phyloP scores from a whole-genome alignment of 2,113 vertebrate species.

The Oncorhynchus nerka region DNA sequence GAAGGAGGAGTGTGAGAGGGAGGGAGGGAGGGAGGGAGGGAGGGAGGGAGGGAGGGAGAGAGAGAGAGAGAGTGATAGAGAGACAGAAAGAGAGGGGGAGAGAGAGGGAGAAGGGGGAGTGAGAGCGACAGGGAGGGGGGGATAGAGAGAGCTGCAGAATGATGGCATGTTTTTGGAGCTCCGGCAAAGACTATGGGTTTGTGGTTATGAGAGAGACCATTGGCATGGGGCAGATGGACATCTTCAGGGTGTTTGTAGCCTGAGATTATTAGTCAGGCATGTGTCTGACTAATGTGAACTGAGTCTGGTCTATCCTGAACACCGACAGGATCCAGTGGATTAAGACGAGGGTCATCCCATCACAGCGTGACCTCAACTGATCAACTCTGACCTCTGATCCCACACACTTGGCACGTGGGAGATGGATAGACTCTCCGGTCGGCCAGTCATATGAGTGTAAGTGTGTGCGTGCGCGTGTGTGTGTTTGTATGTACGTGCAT shows the following conservation, averaged over 20 bases:
- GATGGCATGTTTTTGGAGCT: background rate
- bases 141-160: background rate
- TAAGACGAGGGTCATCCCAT: constrained; percentile 34
- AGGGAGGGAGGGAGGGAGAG: background rate
- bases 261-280: constrained; percentile 46
- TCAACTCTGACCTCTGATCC: constrained; percentile 42
- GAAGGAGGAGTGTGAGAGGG: background rate
- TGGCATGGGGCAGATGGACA: background rate
- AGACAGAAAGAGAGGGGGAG: constrained; percentile 37
- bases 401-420: constrained; percentile 20
- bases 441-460: background rate
- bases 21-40: background rate
- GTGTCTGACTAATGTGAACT: background rate
- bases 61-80: constrained; percentile 15
- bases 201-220: background rate
- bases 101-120: constrained; percentile 7
- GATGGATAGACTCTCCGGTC: constrained; percentile 9
- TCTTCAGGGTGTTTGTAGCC: background rate
- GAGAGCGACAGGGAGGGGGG: constrained; percentile 19
- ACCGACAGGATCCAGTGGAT: constrained; percentile 46
- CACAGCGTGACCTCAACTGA: constrained; percentile 27
- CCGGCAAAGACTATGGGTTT: background rate
- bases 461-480: background rate
- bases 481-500: constrained; percentile 1
- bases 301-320: constrained; percentile 2